Evolutionary conservation across 2,888 invertebrate genomes (phyloP), one percentile per base, ranked within the genome.

Genomic region (Byasa hedistus): DNA sequence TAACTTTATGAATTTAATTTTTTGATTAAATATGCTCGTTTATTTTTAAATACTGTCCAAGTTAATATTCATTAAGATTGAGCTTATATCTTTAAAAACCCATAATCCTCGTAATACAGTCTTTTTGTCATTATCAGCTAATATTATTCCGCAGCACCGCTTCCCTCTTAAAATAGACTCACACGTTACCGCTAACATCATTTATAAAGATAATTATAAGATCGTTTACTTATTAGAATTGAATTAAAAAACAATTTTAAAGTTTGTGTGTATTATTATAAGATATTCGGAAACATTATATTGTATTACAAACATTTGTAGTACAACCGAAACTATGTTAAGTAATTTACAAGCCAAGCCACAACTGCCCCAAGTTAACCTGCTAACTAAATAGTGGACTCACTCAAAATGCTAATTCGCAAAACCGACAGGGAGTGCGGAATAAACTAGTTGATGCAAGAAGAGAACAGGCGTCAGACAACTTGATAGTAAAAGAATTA

Each of bases 391-490:
- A 54, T 52, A 52, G 61, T 54, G 21, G 52, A 61, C 21, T 61
- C 54, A 54, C 32, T 54, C 22, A 61, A 61, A 61, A 61, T 61
- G 61, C 61, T 61, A 61, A 61, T 61, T 61, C 36, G n/a, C 7
- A 5, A 52, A 54, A 51, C 22, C 52, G 61, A n/a, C 22, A 21
- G 22, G 52, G 32, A 27, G 23, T 22, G 48, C 44, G n/a, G 19
- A 36, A 54, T 21, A 15, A 21, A 54, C n/a, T 32, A 22, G 3
- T 54, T 22, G 32, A n/a, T 52, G 22, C 32, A 21, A 17, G 3
- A 60, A 23, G 24, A 21, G 21, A 52, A 52, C 52, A 52, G 10
- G 52, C n/a, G 21, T 44, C 22, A 21, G 52, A 21, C 1, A 52
- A 44, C 44, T 44, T 12, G 44, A 44, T 44, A 44, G 17, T 44